Conservation (phyloP, 2,797 vertebrate species). For the Tympanoctomys barrerae region DNA sequence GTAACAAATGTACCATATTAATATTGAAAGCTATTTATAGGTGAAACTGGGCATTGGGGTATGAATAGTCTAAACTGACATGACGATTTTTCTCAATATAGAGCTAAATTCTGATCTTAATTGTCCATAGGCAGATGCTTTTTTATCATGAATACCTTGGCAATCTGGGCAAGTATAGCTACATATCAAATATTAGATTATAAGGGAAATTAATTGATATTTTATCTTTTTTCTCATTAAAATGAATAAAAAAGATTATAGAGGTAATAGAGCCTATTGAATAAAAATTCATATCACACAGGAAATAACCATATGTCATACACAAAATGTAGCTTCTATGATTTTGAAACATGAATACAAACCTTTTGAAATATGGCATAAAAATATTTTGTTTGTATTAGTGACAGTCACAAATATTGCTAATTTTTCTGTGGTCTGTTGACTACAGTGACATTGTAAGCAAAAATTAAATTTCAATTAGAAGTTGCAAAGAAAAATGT, state of each 20-base stretch:
- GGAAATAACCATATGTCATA: neutral
- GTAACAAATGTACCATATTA: neutral
- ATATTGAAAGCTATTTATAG: neutral
- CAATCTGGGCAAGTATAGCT: neutral
- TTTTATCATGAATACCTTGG: neutral
- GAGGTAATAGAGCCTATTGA: neutral
- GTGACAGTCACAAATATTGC: neutral
- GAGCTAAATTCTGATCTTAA: neutral
- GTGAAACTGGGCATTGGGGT: neutral
- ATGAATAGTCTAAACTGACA: neutral
- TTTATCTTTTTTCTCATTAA: too few species aligned
- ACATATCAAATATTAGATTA: neutral
- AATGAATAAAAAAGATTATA: too few species aligned
- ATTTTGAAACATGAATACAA: conserved; percentile 13
- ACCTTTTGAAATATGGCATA: neutral
- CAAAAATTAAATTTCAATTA: conserved; percentile 32
- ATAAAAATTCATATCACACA: neutral
- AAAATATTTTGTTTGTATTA: conserved; percentile 26
- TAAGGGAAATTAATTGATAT: neutral
- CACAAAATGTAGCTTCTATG: neutral
- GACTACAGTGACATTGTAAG: neutral
- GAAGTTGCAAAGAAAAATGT: neutral
- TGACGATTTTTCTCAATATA: neutral
- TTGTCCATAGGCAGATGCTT: neutral
- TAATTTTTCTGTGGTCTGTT: neutral